Percentiles rank a stretch among this genome's conserved stretches.
These are phyloP conservation scores for Xyrauchen texanus DNA, from an alignment of 2,113 vertebrate genomes.

Conservation along the genomic window DNA sequence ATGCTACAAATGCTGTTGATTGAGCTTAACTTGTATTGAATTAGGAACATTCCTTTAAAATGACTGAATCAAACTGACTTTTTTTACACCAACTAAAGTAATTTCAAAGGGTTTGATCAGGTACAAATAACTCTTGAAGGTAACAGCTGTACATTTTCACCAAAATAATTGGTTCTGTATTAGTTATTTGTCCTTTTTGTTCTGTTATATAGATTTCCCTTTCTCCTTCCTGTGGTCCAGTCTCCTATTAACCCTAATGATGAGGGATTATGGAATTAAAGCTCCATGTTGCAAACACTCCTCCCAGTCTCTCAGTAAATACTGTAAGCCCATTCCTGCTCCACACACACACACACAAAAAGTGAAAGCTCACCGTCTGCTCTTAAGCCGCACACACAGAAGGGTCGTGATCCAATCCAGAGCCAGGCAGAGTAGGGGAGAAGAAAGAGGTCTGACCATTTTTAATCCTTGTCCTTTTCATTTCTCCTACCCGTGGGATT, in stretches of 20 bases:
- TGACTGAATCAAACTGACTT: too few species aligned
- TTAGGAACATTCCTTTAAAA: too few species aligned
- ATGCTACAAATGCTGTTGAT: too few species aligned
- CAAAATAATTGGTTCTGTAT: too few species aligned
- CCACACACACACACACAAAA: slow-evolving; percentile 69
- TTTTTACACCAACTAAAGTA: too few species aligned
- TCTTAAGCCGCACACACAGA: slow-evolving; percentile 84
- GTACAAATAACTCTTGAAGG: too few species aligned
- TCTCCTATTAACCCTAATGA: slow-evolving; percentile 85
- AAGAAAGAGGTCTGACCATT: slow-evolving; percentile 80
- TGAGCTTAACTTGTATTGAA: too few species aligned
- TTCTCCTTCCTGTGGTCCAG: slow-evolving; percentile 76
- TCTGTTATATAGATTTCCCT: not conserved
- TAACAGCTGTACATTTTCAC: too few species aligned
- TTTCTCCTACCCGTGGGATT: slow-evolving; percentile 89
- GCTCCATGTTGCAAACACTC: slow-evolving; percentile 82
- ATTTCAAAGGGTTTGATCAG: too few species aligned
- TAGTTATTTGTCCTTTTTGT: too few species aligned
- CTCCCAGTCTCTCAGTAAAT: slow-evolving; percentile 86
- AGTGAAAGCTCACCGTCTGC: slow-evolving; percentile 87
- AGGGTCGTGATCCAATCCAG: slow-evolving; percentile 87
- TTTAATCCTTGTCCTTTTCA: slow-evolving; percentile 94
- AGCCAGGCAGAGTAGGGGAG: slow-evolving; percentile 79
- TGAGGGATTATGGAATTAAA: slow-evolving; percentile 87
- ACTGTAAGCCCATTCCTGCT: slow-evolving; percentile 85